Conservation (phyloP, 2,113 vertebrate species). For the Aegithalos caudatus region DNA sequence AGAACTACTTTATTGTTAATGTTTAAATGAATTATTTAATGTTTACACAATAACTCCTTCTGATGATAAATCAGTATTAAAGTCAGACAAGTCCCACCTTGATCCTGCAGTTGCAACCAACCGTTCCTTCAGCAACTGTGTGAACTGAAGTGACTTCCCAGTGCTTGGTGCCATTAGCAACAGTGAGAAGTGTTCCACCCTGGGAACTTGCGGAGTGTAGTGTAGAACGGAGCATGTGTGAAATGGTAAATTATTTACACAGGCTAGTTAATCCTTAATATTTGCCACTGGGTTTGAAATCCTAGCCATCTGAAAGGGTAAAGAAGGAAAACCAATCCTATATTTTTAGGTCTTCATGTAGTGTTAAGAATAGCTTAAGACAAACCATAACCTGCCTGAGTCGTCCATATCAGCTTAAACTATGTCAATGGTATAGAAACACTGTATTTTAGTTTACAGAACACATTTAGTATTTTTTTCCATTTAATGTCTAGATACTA, state of each 20-base stretch:
- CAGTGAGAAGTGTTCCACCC: neutral
- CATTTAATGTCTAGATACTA: slow-evolving; percentile 76
- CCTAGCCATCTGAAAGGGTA: slow-evolving; percentile 1
- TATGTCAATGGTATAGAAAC: slow-evolving; percentile 75
- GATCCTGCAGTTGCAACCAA: neutral
- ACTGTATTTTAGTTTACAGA: slow-evolving; percentile 79
- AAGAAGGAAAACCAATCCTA: slow-evolving; percentile 21
- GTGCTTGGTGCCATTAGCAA: neutral
- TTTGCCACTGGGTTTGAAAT: slow-evolving; percentile 33
- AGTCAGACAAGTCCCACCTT: neutral
- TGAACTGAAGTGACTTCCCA: neutral
- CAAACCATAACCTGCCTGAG: slow-evolving; percentile 51
- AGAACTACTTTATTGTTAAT: slow-evolving; percentile 30
- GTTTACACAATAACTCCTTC: slow-evolving; percentile 19
- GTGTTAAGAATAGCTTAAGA: slow-evolving; percentile 60
- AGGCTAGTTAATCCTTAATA: neutral
- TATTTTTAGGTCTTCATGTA: slow-evolving; percentile 39
- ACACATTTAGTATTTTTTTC: slow-evolving; percentile 72
- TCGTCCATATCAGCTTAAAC: slow-evolving; percentile 52
- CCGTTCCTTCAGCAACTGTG: neutral
- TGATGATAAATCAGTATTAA: neutral
- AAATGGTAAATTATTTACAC: neutral
- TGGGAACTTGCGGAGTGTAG: neutral
- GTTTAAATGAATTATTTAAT: neutral
- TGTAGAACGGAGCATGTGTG: neutral